A percentile compares a stretch with the other conserved stretches of the same genome.
phyloP scores from a whole-genome alignment of 2,113 vertebrate genomes.

The Fulica atra region DNA sequence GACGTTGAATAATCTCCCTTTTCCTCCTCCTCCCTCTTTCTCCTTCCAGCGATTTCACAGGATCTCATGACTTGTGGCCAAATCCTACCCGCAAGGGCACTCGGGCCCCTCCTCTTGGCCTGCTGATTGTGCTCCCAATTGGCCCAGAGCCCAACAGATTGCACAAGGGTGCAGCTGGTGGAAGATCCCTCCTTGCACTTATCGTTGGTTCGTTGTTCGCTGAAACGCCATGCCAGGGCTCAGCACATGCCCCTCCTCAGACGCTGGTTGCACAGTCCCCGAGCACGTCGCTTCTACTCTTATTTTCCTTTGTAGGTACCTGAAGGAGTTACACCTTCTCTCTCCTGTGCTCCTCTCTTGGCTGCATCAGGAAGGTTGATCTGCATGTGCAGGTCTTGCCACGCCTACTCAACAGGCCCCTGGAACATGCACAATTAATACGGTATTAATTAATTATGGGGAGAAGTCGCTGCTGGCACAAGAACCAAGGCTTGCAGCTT shows the following conservation, averaged over 20 bases:
- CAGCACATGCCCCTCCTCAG: neutral
- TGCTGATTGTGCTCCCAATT: neutral
- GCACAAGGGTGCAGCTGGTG: constrained; percentile 29
- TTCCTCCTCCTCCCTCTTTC: neutral
- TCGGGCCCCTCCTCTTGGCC: neutral
- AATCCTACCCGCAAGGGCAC: neutral
- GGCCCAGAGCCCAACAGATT: neutral
- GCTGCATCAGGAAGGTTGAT: neutral
- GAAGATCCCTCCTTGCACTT: neutral
- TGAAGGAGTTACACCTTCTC: neutral
- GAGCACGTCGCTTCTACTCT: neutral
- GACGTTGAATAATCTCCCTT: neutral
- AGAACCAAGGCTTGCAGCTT: constrained; percentile 69
- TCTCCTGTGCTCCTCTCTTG: neutral
- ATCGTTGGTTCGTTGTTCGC: rapidly evolving
- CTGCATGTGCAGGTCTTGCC: neutral
- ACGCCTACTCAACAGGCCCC: neutral
- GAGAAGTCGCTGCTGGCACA: constrained; percentile 55
- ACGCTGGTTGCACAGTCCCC: neutral
- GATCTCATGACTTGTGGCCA: neutral
- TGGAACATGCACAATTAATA: constrained; percentile 72
- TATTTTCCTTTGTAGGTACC: neutral
- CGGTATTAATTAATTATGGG: constrained; percentile 68
- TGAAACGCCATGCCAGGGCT: neutral
- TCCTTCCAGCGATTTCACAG: neutral